These are phyloP conservation scores for Alethe diademata DNA, from an alignment of 2,113 vertebrate species.

Conservation along the genomic window DNA sequence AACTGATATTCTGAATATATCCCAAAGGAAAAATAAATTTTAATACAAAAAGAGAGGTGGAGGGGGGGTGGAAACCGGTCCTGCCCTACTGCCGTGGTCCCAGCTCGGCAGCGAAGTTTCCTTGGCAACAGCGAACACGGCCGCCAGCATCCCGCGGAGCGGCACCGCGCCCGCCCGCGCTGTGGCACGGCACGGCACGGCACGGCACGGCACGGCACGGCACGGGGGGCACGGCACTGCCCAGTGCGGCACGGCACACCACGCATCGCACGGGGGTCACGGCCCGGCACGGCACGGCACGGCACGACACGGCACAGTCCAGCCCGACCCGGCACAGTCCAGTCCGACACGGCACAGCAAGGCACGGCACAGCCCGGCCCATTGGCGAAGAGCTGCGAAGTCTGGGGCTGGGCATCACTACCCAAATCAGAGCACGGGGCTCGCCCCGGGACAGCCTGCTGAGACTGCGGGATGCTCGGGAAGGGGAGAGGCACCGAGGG, in stretches of 20 bases:
- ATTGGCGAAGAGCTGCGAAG: fast-evolving
- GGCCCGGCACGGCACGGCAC: too few relatives aligned
- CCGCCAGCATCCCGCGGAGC: not conserved
- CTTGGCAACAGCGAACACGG: not conserved
- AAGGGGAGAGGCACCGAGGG: not conserved
- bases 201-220: not conserved
- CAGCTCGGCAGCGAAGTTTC: not conserved
- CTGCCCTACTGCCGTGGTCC: not conserved
- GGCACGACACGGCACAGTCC: not conserved
- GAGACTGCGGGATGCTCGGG: not conserved
- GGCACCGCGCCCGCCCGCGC: too few relatives aligned
- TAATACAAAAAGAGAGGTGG: not conserved
- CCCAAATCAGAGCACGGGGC: too few relatives aligned
- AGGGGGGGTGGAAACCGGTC: not conserved
- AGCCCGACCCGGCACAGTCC: not conserved
- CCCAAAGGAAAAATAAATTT: not conserved
- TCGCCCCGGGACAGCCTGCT: not conserved
- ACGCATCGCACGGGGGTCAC: too few relatives aligned
- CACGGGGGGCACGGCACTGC: too few relatives aligned
- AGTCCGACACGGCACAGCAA: too few relatives aligned
- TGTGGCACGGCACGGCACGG: not conserved
- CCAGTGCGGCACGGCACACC: not conserved
- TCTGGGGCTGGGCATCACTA: not conserved
- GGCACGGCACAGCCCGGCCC: not conserved
- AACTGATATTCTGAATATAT: not conserved